Conservation (phyloP, 2,797 vertebrate genomes). For the Fundulus diaphanus region DNA sequence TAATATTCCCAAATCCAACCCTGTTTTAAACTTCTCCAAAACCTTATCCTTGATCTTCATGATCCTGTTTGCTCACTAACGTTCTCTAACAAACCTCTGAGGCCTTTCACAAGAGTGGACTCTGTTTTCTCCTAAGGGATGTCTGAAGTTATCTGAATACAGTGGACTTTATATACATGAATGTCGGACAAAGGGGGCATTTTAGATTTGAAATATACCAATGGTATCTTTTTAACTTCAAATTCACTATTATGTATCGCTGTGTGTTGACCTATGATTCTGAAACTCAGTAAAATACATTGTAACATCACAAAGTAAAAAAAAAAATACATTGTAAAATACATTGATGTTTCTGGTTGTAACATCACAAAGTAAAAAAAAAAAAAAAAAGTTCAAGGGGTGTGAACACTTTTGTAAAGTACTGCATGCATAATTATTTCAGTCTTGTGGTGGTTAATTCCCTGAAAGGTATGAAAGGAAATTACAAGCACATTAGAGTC, state of each 20-base stretch:
- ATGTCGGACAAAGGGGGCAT: not conserved
- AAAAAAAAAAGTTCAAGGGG: no score
- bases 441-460: not conserved
- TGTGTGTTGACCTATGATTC: not conserved
- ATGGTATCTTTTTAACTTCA: not conserved
- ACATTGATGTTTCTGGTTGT: no score
- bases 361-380: not conserved
- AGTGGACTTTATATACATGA: not conserved
- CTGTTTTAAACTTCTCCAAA: not conserved
- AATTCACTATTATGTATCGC: not conserved
- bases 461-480: not conserved
- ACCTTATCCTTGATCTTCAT: not conserved
- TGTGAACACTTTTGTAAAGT: not conserved
- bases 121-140: no score
- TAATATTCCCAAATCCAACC: not conserved
- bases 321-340: not conserved
- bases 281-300: no score
- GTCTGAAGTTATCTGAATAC: not conserved
- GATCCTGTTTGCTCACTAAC: not conserved
- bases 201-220: not conserved
- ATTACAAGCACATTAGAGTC: constrained; percentile 4
- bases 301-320: not conserved
- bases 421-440: not conserved
- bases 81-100: not conserved
- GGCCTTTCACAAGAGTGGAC: no score